Base-by-base conservation (phyloP, 2,113 vertebrate species). In the Vanacampus margaritifer region DNA sequence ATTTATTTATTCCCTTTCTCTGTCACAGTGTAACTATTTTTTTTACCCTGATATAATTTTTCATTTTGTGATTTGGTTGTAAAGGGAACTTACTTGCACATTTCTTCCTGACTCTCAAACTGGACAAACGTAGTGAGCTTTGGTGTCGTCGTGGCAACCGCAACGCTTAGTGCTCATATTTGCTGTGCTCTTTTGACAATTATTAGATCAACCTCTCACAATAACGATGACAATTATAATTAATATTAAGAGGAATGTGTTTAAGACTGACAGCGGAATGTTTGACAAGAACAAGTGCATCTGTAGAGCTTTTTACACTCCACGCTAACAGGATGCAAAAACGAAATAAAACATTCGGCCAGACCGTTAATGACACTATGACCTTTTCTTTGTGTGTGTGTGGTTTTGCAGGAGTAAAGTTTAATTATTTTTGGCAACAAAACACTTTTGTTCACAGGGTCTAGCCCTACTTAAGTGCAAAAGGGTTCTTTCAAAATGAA, bases 1-100 rank as follows among this genome's bases (percentile, higher is more conserved):
- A 37, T 24, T 72, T 69, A 74, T 69, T 76, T 73, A 56, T 13
- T 74, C 51, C 81, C 64, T 80, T 78, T 75, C 43, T 79, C 63
- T 58, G 65, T 26, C 0, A 56, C 9, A 56, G 51, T 54, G 51
- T n/a, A 4, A 23, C 6, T 3, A 16, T 57, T 57, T 28, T 57
- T 57, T 26, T 51, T 11, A 1, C 1, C 6, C 37, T 39, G 4
- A 10, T 39, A n/a, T 21, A 50, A 8, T 8, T 19, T 6, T 51
- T n/a, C 6, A 23, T 51, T 24, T 54, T 26, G 10, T 26, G 3
- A 23, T 8, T 54, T 23, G 12, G 23, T 54, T 11, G 23, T 24
- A 54, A 54, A 54, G 51, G 51, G 51, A 54, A 9, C 51, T 54
- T 54, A 23, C n/a, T 53, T 26, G 58, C 9, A 32, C 28, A 60